phyloP scores from a whole-genome alignment of 2,888 invertebrate genomes.

The Heliconius erato region DNA sequence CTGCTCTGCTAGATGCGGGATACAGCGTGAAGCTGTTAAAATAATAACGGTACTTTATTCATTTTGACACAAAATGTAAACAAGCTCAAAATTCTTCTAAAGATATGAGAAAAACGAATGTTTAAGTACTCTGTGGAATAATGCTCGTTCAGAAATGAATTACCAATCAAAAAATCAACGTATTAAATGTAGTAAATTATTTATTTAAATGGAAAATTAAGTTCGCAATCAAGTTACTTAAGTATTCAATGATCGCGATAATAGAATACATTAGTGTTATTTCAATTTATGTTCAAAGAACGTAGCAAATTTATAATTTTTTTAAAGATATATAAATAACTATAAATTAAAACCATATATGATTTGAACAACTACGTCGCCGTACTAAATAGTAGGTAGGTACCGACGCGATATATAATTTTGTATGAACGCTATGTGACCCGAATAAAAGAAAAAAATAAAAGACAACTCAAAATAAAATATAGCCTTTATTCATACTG shows the following conservation, averaged over 20 bases:
- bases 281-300: too few species aligned
- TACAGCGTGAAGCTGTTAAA: too few species aligned
- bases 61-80: too few species aligned
- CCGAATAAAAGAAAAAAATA: background rate
- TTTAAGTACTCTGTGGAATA: too few species aligned
- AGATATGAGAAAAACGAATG: too few species aligned
- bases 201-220: slow-evolving; percentile 9
- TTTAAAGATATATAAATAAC: background rate
- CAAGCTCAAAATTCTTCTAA: too few species aligned
- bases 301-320: too few species aligned
- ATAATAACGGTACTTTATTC: too few species aligned
- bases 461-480: background rate
- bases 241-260: background rate
- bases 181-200: background rate
- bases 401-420: slow-evolving; percentile 3
- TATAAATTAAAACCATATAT: background rate
- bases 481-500: slow-evolving; percentile 13
- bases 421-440: background rate
- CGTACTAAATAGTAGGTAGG: background rate
- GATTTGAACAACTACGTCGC: background rate
- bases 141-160: too few species aligned
- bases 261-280: background rate
- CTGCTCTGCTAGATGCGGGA: too few species aligned
- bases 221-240: background rate
- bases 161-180: too few species aligned